Conservation (phyloP, 2,113 vertebrate genomes). For the Epinephelus lanceolatus region DNA sequence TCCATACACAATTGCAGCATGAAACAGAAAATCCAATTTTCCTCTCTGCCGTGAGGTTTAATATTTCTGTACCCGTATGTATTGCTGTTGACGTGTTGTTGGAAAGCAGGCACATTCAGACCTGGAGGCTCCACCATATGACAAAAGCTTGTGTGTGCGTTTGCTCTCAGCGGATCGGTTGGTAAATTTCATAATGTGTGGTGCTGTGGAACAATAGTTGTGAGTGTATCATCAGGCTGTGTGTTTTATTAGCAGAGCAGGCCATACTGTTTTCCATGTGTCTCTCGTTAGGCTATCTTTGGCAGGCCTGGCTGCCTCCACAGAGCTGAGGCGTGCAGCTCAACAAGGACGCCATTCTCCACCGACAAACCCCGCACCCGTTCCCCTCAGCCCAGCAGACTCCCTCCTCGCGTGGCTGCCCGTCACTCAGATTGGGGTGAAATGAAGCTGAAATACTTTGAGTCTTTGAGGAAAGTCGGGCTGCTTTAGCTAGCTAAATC, state of each 20-base stretch:
- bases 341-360: slow-evolving; percentile 65
- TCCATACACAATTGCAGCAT: not conserved
- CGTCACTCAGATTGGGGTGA: slow-evolving; percentile 1
- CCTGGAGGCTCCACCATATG: slow-evolving; percentile 38
- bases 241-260: slow-evolving; percentile 44
- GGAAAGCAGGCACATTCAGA: not conserved
- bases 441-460: slow-evolving; percentile 10
- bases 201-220: slow-evolving; percentile 49
- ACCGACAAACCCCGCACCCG: slow-evolving; percentile 3
- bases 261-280: slow-evolving; percentile 66
- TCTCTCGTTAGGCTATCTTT: slow-evolving; percentile 73
- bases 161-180: slow-evolving; percentile 23
- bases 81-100: slow-evolving; percentile 28
- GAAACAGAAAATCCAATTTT: slow-evolving; percentile 6
- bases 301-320: slow-evolving; percentile 53
- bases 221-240: slow-evolving; percentile 46
- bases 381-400: slow-evolving; percentile 9
- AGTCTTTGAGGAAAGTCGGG: slow-evolving; percentile 2
- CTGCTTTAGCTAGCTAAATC: not conserved
- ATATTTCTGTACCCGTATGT: not conserved
- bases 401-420: not conserved
- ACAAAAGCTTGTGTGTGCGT: slow-evolving; percentile 27
- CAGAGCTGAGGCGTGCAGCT: slow-evolving; percentile 44
- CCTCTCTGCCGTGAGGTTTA: not conserved
- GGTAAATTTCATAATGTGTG: slow-evolving; percentile 31